Evolutionary conservation across 1,140 invertebrate genomes (phyloP).

Genomic region (Macrobrachium rosenbergii): DNA sequence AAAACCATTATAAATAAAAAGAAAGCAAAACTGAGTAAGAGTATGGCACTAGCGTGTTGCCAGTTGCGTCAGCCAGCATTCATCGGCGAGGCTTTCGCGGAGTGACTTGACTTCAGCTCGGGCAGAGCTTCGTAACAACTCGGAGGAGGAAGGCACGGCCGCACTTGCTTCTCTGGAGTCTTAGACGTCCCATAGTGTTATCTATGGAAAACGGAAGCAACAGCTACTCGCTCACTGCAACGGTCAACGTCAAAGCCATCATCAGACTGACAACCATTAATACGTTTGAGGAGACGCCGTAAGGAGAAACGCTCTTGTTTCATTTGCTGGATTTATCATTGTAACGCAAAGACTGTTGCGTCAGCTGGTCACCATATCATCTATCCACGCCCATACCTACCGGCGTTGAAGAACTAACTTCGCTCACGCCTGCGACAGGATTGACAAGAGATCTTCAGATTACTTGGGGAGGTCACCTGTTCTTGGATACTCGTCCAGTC

Average conservation of each 20-base stretch:
- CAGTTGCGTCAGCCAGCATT: conserved; percentile 52
- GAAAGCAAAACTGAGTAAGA: no score
- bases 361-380: no score
- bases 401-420: no score
- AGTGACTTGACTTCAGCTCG: not conserved
- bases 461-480: no score
- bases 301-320: not conserved
- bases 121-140: conserved; percentile 33
- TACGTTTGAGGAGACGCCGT: conserved; percentile 55
- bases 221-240: conserved; percentile 15
- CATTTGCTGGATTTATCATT: not conserved
- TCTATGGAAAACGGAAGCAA: conserved; percentile 54
- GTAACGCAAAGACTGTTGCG: not conserved
- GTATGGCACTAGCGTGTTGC: no score
- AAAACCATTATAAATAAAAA: no score
- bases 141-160: conserved; percentile 35
- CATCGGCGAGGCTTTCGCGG: not conserved
- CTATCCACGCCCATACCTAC: no score
- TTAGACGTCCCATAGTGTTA: conserved; percentile 26
- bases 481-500: no score
- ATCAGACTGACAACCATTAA: conserved; percentile 53
- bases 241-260: not conserved
- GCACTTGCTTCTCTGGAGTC: conserved; percentile 19
- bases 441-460: no score
- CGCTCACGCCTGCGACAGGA: no score